Conservation (phyloP, 2,113 vertebrate species). For the Gila orcuttii region DNA sequence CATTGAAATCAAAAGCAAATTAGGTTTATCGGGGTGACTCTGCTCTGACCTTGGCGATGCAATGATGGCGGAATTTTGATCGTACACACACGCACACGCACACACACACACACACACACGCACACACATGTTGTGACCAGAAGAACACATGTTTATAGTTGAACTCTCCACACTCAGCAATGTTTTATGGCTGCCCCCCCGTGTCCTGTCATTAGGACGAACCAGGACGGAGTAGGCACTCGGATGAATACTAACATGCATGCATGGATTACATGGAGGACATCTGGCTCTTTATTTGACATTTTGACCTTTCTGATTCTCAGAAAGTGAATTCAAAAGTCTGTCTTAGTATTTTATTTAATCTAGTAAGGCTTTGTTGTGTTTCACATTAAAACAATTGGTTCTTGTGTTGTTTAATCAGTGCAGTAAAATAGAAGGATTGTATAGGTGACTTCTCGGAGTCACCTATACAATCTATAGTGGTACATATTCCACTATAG, state of each 20-base stretch:
- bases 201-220: slow-evolving; percentile 33
- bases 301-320: slow-evolving; percentile 27
- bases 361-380: not conserved
- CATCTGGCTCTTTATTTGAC: slow-evolving; percentile 2
- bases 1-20: slow-evolving; percentile 5
- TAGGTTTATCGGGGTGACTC: slow-evolving; percentile 17
- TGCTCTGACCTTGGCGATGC: slow-evolving; percentile 35
- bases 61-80: not conserved
- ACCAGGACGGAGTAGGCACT: slow-evolving; percentile 10
- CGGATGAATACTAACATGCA: slow-evolving; percentile 32
- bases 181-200: slow-evolving; percentile 34
- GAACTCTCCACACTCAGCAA: slow-evolving; percentile 24
- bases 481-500: not conserved
- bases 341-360: not conserved
- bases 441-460: not conserved
- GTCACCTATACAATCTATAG: no score
- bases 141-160: slow-evolving; percentile 44
- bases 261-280: slow-evolving; percentile 25
- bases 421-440: not conserved
- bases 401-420: not conserved
- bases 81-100: slow-evolving; percentile 3
- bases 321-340: not conserved
- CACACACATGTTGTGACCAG: slow-evolving; percentile 24
- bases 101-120: not conserved
- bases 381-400: not conserved